Evolutionary conservation across 2,113 vertebrate genomes (phyloP).

Genomic region (Cettia cetti): DNA sequence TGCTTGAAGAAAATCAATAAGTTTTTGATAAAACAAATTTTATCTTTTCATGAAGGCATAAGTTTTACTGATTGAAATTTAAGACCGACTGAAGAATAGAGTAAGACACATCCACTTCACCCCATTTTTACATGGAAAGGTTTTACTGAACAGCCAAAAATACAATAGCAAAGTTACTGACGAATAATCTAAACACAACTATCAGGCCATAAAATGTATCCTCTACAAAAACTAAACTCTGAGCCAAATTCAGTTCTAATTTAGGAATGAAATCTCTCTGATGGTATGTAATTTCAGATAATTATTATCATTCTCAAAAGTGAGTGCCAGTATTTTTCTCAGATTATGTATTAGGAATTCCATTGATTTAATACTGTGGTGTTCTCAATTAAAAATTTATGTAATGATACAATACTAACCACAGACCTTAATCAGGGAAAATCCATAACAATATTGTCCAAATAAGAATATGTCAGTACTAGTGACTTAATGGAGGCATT

Average conservation of each 20-base stretch:
- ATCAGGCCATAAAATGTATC: not conserved
- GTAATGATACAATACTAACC: not conserved
- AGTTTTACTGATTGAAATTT: not conserved
- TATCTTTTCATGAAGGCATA: not conserved
- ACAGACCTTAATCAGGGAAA: not conserved
- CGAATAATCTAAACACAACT: not conserved
- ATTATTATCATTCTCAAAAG: not conserved
- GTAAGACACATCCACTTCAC: rapidly evolving
- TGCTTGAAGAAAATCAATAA: not conserved
- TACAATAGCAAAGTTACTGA: not conserved
- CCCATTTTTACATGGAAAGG: not conserved
- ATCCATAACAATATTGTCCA: not conserved
- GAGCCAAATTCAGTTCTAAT: not conserved
- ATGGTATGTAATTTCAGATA: not conserved
- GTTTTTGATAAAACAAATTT: not conserved
- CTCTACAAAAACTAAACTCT: not conserved
- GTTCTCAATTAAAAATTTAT: not conserved
- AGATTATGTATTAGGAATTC: not conserved
- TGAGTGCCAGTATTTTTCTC: not conserved
- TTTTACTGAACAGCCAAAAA: not conserved
- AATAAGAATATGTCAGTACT: not conserved
- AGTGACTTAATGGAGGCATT: not conserved
- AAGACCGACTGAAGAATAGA: not conserved
- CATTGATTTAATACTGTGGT: not conserved
- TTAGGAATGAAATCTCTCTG: not conserved